Percentiles rank a stretch among this genome's conserved stretches.
phyloP scores from a whole-genome alignment of 2,888 invertebrate genomes.

The Sinelater perroti region DNA sequence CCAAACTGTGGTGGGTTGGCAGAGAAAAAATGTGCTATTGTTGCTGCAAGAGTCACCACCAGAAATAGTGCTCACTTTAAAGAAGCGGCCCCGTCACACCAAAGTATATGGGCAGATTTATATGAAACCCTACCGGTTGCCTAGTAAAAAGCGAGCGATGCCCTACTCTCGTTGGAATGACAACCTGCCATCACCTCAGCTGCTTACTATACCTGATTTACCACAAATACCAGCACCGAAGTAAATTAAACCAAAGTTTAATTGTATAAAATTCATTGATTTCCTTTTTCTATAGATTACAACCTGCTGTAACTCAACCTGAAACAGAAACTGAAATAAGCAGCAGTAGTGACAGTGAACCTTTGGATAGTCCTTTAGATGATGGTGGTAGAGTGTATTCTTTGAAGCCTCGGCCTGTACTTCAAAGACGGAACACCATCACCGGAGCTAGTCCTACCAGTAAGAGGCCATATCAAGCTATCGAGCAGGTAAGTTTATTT shows the following conservation, averaged over 20 bases:
- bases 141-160: conserved; percentile 74
- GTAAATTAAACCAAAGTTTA: conserved; percentile 50
- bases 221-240: conserved; percentile 66
- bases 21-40: conserved; percentile 77
- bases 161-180: conserved; percentile 74
- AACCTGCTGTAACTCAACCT: conserved; percentile 45
- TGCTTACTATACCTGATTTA: conserved; percentile 69
- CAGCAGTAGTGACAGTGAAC: conserved; percentile 67
- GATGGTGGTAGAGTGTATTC: conserved; percentile 71
- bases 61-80: conserved; percentile 82
- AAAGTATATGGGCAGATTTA: conserved; percentile 80
- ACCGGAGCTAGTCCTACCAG: conserved; percentile 81
- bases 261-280: conserved; percentile 13
- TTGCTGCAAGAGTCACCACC: conserved; percentile 79
- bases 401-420: conserved; percentile 76
- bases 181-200: conserved; percentile 72
- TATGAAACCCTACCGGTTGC: conserved; percentile 75
- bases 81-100: conserved; percentile 83
- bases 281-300: conserved; percentile 43
- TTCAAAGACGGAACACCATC: conserved; percentile 87
- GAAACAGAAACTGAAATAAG: conserved; percentile 58
- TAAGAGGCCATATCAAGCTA: conserved; percentile 69
- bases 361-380: conserved; percentile 63
- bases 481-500: conserved; percentile 70
- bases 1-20: conserved; percentile 83